Evolutionary conservation across 2,797 vertebrate genomes (phyloP).

Genomic region (Channallabes apus): DNA sequence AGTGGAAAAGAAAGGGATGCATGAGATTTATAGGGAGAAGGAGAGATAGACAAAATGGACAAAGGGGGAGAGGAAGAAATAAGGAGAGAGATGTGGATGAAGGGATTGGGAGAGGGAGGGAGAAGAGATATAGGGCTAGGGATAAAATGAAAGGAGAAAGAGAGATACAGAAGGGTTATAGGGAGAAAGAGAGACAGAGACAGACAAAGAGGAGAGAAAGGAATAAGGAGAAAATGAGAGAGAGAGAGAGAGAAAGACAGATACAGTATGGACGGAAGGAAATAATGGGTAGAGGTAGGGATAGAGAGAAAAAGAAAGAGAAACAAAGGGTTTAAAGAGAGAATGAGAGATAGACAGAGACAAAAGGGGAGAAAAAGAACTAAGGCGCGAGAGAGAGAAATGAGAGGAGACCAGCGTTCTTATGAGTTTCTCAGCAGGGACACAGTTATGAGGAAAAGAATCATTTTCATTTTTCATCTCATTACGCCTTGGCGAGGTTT

Average conservation of each 20-base stretch:
- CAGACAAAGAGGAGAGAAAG: slow-evolving; percentile 29
- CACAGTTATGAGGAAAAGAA: slow-evolving; percentile 54
- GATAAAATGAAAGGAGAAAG: not conserved
- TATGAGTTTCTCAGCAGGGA: slow-evolving; percentile 58
- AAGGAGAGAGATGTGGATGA: not conserved
- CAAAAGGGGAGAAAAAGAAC: not conserved
- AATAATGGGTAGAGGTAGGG: not conserved
- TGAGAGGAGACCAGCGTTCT: slow-evolving; percentile 41
- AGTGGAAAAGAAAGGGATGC: not conserved
- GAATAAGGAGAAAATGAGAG: not conserved
- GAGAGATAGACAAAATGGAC: not conserved
- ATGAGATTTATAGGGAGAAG: not conserved
- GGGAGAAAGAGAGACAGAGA: slow-evolving; percentile 47
- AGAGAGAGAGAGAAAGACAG: not conserved
- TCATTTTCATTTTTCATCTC: slow-evolving; percentile 60
- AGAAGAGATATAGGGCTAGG: not conserved
- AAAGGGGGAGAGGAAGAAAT: not conserved
- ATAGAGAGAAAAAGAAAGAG: not conserved
- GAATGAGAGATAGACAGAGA: not conserved
- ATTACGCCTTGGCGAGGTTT: slow-evolving; percentile 58
- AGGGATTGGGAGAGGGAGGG: not conserved
- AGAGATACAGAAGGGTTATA: not conserved
- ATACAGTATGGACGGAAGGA: not conserved
- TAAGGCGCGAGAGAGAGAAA: slow-evolving; percentile 40
- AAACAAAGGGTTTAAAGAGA: not conserved